Percentiles rank a stretch among this genome's conserved stretches.
Evolutionary conservation across 2,113 vertebrate species (phyloP).

Genomic region (Toxotes chatareus): DNA sequence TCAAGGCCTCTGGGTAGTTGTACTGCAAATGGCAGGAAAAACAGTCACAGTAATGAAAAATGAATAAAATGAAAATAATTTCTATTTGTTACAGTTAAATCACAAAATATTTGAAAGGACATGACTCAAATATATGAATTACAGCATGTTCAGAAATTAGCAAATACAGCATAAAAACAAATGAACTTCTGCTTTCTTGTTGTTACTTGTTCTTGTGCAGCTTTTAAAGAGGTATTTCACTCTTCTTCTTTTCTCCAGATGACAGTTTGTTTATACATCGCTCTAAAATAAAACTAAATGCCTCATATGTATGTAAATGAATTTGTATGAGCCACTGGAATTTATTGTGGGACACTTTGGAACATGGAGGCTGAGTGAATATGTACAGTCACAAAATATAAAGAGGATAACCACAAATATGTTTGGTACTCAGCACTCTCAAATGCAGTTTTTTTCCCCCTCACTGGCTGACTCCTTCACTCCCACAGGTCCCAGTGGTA

Average conservation of each 20-base stretch:
- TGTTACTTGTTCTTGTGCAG: no score
- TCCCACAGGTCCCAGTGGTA: conserved; percentile 95
- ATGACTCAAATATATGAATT: background rate
- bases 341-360: no score
- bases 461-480: conserved; percentile 38
- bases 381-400: background rate
- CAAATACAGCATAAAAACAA: background rate
- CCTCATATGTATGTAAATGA: no score
- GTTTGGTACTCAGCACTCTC: background rate
- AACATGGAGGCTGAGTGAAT: background rate
- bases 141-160: background rate
- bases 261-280: no score
- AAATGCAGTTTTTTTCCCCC: background rate
- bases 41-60: background rate
- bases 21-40: no score
- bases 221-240: no score
- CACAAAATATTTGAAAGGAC: background rate
- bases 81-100: background rate
- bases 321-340: no score
- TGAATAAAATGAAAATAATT: background rate
- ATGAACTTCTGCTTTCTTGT: background rate
- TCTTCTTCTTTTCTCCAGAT: no score
- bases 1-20: background rate
- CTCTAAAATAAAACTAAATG: no score
- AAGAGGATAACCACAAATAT: background rate